Conservation (phyloP, 1,140 invertebrate genomes). For the Papilio polyxenes region DNA sequence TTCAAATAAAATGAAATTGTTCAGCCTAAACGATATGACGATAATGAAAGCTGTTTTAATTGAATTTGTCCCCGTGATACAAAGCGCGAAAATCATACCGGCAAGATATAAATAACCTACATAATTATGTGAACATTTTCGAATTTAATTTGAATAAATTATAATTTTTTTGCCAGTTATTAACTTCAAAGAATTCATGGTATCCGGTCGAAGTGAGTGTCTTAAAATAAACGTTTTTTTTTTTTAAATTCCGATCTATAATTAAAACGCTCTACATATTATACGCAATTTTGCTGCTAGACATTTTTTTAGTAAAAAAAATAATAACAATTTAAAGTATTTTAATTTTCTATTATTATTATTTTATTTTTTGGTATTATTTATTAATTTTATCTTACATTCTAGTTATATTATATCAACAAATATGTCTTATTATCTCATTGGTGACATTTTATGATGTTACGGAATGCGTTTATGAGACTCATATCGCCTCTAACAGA, state of each 20-base stretch:
- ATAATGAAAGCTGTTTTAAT: slow-evolving; percentile 10
- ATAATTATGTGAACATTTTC: background rate
- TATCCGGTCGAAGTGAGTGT: too few relatives aligned
- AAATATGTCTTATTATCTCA: background rate
- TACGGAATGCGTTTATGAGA: slow-evolving; percentile 14
- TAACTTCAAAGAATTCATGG: too few relatives aligned
- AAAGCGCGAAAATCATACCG: background rate
- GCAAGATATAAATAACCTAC: background rate
- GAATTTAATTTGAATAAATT: background rate
- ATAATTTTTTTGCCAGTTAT: too few relatives aligned
- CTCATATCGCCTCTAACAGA: background rate
- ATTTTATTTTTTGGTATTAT: too few relatives aligned
- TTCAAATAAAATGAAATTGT: background rate
- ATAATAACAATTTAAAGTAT: too few relatives aligned
- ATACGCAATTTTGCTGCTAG: too few relatives aligned
- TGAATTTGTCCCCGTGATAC: slow-evolving; percentile 13
- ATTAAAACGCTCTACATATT: too few relatives aligned
- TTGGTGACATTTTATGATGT: slow-evolving; percentile 17
- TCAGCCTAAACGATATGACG: background rate
- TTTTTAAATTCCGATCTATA: too few relatives aligned
- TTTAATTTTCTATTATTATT: too few relatives aligned
- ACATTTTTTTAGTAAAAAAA: too few relatives aligned
- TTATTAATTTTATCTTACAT: too few relatives aligned
- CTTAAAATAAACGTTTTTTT: too few relatives aligned
- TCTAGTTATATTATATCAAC: background rate